Evolutionary conservation across 2,797 vertebrate species (phyloP).

Genomic region (Spinibarbus caldwelli): DNA sequence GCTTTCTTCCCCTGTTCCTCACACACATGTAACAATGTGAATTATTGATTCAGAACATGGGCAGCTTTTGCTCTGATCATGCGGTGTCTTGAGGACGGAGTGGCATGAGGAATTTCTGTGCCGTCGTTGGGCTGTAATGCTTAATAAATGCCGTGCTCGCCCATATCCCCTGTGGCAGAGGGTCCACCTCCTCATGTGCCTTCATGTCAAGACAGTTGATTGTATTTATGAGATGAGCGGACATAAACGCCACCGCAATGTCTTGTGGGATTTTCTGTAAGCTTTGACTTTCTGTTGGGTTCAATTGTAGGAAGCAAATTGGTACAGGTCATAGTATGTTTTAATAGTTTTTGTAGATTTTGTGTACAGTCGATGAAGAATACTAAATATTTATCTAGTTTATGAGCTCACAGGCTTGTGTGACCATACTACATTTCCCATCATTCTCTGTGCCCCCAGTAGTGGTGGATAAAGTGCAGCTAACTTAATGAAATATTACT

Average conservation of each 20-base stretch:
- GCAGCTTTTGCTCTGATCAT: conserved; percentile 12
- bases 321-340: not conserved
- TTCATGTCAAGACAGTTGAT: not conserved
- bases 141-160: not conserved
- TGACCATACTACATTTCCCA: no score
- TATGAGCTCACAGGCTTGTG: no score
- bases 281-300: conserved; percentile 2
- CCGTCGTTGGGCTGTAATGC: not conserved
- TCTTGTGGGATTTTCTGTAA: not conserved
- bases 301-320: not conserved
- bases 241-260: not conserved
- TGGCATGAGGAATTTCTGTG: not conserved
- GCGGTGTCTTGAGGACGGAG: not conserved
- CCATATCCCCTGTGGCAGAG: not conserved
- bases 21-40: conserved; percentile 4
- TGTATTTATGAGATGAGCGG: not conserved
- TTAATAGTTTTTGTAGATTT: not conserved
- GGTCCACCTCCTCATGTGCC: not conserved
- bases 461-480: no score
- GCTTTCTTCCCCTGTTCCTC: not conserved
- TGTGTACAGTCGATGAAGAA: not conserved
- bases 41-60: conserved; percentile 36
- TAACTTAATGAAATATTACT: not conserved
- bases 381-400: no score
- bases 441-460: no score